Percentiles rank a stretch among this genome's conserved stretches.
phyloP scores from a whole-genome alignment of 2,797 vertebrate species.

The Agapornis canus region DNA sequence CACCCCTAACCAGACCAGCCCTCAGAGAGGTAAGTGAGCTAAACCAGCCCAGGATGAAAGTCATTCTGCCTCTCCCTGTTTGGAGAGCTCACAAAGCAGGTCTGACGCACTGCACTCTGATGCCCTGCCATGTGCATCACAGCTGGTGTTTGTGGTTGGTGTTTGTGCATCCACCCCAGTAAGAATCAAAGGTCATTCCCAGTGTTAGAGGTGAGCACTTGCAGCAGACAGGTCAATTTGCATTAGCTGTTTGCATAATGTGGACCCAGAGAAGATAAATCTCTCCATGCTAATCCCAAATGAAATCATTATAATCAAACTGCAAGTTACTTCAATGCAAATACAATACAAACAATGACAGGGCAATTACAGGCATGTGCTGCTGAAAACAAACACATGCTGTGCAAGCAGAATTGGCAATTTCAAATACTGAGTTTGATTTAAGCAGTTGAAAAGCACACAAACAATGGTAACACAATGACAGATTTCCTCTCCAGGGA shows the following conservation, averaged over 20 bases:
- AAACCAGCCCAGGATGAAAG: background rate
- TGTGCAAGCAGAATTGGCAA: constrained; percentile 31
- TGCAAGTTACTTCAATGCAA: constrained; percentile 43
- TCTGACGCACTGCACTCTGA: background rate
- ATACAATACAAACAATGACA: constrained; percentile 44
- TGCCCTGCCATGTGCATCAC: background rate
- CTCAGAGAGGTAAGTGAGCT: background rate
- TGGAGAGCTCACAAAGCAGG: background rate
- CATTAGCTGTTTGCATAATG: constrained; percentile 18
- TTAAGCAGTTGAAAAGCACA: background rate
- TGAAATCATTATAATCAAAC: constrained; percentile 52
- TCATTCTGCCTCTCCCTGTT: background rate
- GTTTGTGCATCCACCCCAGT: background rate
- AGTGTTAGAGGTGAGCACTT: background rate
- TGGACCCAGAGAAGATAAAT: background rate
- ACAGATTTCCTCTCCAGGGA: background rate
- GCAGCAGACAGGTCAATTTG: background rate
- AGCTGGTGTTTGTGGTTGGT: background rate
- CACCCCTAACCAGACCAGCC: background rate
- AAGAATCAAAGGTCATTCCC: constrained; percentile 2
- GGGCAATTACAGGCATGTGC: constrained; percentile 33
- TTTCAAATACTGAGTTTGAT: constrained; percentile 22
- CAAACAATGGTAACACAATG: background rate
- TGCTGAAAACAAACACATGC: constrained; percentile 52
- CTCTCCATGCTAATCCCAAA: constrained; percentile 26